Percentiles rank a stretch among this genome's conserved stretches.
phyloP scores from a whole-genome alignment of 2,888 invertebrate species.

The Suillia variegata region DNA sequence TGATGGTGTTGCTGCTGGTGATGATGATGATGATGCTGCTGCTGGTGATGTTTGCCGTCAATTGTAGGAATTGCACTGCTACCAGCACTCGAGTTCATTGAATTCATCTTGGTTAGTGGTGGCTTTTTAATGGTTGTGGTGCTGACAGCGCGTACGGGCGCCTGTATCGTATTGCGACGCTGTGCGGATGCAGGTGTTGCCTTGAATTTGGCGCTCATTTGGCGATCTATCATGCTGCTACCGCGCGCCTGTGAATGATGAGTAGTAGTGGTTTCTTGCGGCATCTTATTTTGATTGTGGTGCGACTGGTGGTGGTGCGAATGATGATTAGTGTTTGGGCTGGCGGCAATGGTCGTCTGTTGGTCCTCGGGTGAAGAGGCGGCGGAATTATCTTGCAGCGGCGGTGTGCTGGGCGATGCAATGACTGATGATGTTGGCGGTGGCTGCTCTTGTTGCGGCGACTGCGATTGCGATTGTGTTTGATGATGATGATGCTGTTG shows the following conservation, averaged over 20 bases:
- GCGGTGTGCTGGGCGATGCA: constrained; percentile 34
- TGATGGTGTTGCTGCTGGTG: constrained; percentile 34
- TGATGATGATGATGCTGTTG: constrained; percentile 50
- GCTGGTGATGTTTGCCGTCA: constrained; percentile 29
- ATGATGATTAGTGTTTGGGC: constrained; percentile 20
- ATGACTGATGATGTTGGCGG: constrained; percentile 31
- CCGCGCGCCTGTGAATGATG: constrained; percentile 31
- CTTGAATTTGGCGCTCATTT: constrained; percentile 48
- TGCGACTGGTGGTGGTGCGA: constrained; percentile 27
- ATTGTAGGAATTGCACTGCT: constrained; percentile 8
- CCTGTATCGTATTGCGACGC: constrained; percentile 51
- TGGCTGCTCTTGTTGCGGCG: constrained; percentile 22
- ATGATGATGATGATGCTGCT: constrained; percentile 33
- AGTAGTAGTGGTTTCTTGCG: too few relatives aligned
- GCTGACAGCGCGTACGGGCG: constrained; percentile 40
- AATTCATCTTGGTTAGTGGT: constrained; percentile 48
- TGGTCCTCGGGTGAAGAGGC: constrained; percentile 53
- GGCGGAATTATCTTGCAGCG: constrained; percentile 45
- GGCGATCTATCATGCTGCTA: constrained; percentile 57
- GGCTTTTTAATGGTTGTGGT: constrained; percentile 45
- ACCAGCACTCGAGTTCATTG: constrained; percentile 31
- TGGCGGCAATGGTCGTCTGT: constrained; percentile 42
- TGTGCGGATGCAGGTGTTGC: constrained; percentile 35
- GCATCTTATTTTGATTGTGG: constrained; percentile 23
- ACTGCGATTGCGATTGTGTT: constrained; percentile 33